A percentile compares a stretch with the other conserved stretches of the same genome.
Evolutionary conservation across 2,888 invertebrate genomes (phyloP).

Genomic region (Drosophila buzzatii): DNA sequence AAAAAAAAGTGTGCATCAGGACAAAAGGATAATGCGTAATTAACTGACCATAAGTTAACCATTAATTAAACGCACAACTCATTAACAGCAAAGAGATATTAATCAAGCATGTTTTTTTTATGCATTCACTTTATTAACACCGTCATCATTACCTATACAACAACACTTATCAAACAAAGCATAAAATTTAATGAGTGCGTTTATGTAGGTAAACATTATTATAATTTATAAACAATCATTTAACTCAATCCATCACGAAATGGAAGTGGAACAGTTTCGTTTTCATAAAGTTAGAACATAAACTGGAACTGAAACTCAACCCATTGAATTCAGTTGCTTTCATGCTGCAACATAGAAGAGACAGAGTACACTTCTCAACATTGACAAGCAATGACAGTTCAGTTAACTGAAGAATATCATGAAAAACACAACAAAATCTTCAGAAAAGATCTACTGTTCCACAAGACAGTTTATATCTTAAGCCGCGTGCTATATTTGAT

Average conservation of each 20-base stretch:
- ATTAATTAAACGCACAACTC: constrained; percentile 73
- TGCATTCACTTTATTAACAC: constrained; percentile 3
- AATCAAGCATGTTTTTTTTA: constrained; percentile 8
- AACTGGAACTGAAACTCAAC: background rate
- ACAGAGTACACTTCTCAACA: background rate
- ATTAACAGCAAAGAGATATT: constrained; percentile 30
- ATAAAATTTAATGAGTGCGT: background rate
- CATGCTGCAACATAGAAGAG: too few species aligned
- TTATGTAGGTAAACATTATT: background rate
- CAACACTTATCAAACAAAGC: constrained; percentile 1
- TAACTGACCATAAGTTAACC: constrained; percentile 74
- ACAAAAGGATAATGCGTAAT: constrained; percentile 56
- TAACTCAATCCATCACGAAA: background rate
- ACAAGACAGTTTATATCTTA: background rate
- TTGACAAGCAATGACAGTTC: background rate
- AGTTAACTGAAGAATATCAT: background rate
- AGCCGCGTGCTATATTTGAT: background rate
- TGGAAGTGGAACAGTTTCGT: background rate
- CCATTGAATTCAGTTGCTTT: background rate
- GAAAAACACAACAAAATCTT: background rate
- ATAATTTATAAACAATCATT: background rate
- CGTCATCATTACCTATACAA: constrained; percentile 3
- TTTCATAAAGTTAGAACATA: background rate
- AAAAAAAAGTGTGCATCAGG: constrained; percentile 1
- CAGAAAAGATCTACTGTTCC: background rate